phyloP scores from a whole-genome alignment of 2,888 invertebrate genomes.

The Lordiphosa fenestrarum region DNA sequence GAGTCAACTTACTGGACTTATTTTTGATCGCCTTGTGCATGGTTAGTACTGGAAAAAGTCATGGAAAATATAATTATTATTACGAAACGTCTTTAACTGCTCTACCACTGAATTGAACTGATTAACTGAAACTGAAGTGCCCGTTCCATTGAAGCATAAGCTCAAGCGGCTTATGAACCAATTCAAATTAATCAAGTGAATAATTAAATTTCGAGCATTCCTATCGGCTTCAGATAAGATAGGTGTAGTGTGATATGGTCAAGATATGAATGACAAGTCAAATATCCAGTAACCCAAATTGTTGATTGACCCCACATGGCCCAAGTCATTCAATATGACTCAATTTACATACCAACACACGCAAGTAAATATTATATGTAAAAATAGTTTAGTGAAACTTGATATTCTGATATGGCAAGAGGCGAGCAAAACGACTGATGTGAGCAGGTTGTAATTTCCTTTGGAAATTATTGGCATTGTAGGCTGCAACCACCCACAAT shows the following conservation, averaged over 20 bases:
- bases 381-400: too few relatives aligned
- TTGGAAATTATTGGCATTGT: too few relatives aligned
- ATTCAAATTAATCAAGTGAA: slow-evolving; percentile 45
- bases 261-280: too few relatives aligned
- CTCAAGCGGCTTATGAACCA: slow-evolving; percentile 33
- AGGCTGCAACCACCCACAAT: too few relatives aligned
- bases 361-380: too few relatives aligned
- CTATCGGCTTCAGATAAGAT: slow-evolving; percentile 49
- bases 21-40: slow-evolving; percentile 72
- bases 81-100: neutral
- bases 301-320: too few relatives aligned
- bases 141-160: slow-evolving; percentile 41
- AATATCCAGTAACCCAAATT: too few relatives aligned
- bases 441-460: too few relatives aligned
- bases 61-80: neutral
- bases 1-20: slow-evolving; percentile 64
- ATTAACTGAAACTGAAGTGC: slow-evolving; percentile 49
- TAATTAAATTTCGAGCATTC: slow-evolving; percentile 52
- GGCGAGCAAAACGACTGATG: too few relatives aligned
- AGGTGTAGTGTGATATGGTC: slow-evolving; percentile 3
- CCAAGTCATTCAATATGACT: too few relatives aligned
- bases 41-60: slow-evolving; percentile 36
- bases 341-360: too few relatives aligned
- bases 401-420: too few relatives aligned
- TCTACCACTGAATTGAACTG: slow-evolving; percentile 46